These are phyloP conservation scores for Allophyes oxyacanthae DNA, from an alignment of 2,888 invertebrate species.

Conservation along the genomic window DNA sequence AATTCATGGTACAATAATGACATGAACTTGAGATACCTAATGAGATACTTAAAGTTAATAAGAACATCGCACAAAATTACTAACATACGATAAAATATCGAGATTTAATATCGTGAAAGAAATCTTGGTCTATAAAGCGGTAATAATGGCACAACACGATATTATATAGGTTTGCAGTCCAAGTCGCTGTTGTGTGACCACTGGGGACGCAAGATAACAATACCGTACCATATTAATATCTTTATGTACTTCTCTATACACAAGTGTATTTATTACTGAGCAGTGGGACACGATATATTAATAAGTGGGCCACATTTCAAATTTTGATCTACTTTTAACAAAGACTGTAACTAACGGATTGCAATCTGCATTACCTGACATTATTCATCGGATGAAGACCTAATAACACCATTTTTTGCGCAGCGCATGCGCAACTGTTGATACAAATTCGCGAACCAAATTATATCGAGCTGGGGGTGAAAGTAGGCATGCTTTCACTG, in stretches of 20 bases:
- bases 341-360: slow-evolving; percentile 57
- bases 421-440: slow-evolving; percentile 70
- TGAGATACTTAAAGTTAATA: slow-evolving; percentile 11
- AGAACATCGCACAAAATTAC: slow-evolving; percentile 2
- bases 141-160: slow-evolving; percentile 16
- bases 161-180: slow-evolving; percentile 29
- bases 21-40: slow-evolving; percentile 9
- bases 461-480: slow-evolving; percentile 73
- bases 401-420: slow-evolving; percentile 80
- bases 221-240: slow-evolving; percentile 40
- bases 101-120: slow-evolving; percentile 6
- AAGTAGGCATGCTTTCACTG: slow-evolving; percentile 83
- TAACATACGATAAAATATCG: background rate
- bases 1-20: slow-evolving; percentile 20
- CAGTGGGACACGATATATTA: slow-evolving; percentile 36
- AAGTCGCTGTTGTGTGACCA: slow-evolving; percentile 40
- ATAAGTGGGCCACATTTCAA: slow-evolving; percentile 44
- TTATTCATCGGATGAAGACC: slow-evolving; percentile 75
- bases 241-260: slow-evolving; percentile 33
- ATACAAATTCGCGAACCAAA: slow-evolving; percentile 80
- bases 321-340: slow-evolving; percentile 57
- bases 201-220: slow-evolving; percentile 57
- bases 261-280: slow-evolving; percentile 42
- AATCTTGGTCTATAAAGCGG: slow-evolving; percentile 1
- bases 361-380: slow-evolving; percentile 65